These are phyloP conservation scores for Hirudo medicinalis DNA, from an alignment of 1,140 invertebrate genomes.

Conservation along the genomic window DNA sequence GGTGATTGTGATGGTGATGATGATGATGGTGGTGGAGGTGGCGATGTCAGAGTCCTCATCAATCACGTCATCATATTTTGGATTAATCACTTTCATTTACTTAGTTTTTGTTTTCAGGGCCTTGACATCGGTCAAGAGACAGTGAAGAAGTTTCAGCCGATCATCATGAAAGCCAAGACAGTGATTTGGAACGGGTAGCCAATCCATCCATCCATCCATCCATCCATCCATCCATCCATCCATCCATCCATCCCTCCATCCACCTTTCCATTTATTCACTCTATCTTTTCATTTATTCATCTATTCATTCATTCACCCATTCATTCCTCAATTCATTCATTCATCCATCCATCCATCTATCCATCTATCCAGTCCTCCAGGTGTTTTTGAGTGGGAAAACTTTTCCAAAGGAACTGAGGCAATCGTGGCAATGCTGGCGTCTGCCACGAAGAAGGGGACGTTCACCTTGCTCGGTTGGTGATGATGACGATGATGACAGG, in stretches of 20 bases:
- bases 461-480: conserved; percentile 74
- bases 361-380: conserved; percentile 59
- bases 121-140: conserved; percentile 83
- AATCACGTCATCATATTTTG: background rate
- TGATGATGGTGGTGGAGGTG: background rate
- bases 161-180: conserved; percentile 73
- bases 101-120: conserved; percentile 44
- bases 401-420: conserved; percentile 79
- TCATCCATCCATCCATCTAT: background rate
- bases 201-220: too few relatives aligned
- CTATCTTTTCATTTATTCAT: background rate
- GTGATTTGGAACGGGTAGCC: conserved; percentile 90
- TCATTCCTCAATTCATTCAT: background rate
- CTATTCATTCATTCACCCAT: background rate
- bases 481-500: background rate
- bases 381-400: conserved; percentile 92
- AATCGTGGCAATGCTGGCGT: conserved; percentile 88
- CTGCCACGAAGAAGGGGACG: conserved; percentile 62
- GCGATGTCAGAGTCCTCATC: background rate
- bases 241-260: background rate
- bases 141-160: conserved; percentile 56
- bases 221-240: background rate
- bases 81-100: too few relatives aligned
- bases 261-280: background rate
- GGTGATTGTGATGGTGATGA: background rate